Evolutionary conservation across 1,140 invertebrate species (phyloP).

Genomic region (Ephestia elutella): DNA sequence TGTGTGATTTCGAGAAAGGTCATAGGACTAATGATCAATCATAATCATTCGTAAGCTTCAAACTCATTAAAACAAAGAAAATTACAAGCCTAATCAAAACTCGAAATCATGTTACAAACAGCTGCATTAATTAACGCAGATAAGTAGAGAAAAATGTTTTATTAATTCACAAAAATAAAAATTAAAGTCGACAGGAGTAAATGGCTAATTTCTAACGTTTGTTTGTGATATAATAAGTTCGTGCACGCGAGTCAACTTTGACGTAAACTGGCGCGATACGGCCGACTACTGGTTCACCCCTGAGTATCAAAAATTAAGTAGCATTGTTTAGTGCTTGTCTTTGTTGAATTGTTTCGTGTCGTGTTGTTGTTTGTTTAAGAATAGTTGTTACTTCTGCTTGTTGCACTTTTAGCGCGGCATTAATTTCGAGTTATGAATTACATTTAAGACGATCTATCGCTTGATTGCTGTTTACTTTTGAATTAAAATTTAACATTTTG

Average conservation of each 20-base stretch:
- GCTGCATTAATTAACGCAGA: constrained; percentile 7
- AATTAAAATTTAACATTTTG: no score
- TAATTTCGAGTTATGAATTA: no score
- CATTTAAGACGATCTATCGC: no score
- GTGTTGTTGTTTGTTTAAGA: background rate
- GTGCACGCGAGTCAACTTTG: constrained; percentile 4
- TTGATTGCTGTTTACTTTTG: no score
- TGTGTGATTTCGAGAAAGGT: no score
- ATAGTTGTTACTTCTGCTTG: background rate
- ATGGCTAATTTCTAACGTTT: constrained; percentile 17
- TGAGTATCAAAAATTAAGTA: background rate
- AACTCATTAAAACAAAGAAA: constrained; percentile 3
- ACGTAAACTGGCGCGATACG: background rate
- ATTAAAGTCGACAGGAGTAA: constrained; percentile 21
- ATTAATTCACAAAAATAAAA: constrained; percentile 25
- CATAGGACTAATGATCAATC: background rate
- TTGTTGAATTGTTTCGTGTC: background rate
- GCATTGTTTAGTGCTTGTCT: background rate
- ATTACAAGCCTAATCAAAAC: constrained; percentile 12
- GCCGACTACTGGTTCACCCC: constrained; percentile 4
- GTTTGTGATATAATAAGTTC: constrained; percentile 12
- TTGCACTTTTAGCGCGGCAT: background rate
- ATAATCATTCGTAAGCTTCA: background rate
- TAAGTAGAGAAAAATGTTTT: constrained; percentile 18
- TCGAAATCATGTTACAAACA: constrained; percentile 12